These are phyloP conservation scores for Luehdorfia chinensis DNA, from an alignment of 1,140 invertebrate species.

Conservation along the genomic window DNA sequence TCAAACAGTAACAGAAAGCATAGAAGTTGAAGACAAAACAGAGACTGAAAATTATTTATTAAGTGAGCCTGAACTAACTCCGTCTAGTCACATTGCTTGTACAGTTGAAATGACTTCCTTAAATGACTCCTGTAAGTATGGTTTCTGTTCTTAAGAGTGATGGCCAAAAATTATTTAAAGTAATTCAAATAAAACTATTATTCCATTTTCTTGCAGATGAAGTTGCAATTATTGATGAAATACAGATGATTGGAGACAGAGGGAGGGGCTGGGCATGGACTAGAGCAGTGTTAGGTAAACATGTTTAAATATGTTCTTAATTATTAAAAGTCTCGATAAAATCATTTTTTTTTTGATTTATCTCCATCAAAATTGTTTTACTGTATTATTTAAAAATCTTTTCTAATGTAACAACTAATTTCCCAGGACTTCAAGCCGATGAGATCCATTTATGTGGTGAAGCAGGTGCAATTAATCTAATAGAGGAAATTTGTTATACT, in stretches of 20 bases:
- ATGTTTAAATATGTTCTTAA: slow-evolving; percentile 20
- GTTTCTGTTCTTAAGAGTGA: background rate
- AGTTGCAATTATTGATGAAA: slow-evolving; percentile 99
- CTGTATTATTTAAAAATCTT: no score
- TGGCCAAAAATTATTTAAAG: no score
- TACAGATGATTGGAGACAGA: slow-evolving; percentile 96
- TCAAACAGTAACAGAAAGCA: slow-evolving; percentile 37
- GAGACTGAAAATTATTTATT: slow-evolving; percentile 40
- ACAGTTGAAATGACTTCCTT: slow-evolving; percentile 98
- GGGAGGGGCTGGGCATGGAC: slow-evolving; percentile 99
- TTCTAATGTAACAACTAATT: no score
- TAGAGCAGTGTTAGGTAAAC: slow-evolving; percentile 90
- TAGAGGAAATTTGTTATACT: slow-evolving; percentile 87
- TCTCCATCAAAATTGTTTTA: no score
- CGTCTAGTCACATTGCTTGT: slow-evolving; percentile 92
- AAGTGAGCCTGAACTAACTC: slow-evolving; percentile 77
- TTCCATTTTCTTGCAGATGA: slow-evolving; percentile 83
- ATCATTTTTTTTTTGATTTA: no score
- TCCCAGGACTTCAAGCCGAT: slow-evolving; percentile 83
- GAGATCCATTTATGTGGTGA: slow-evolving; percentile 99
- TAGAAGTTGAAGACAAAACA: slow-evolving; percentile 31
- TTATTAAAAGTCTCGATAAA: background rate
- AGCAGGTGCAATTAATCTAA: slow-evolving; percentile 90
- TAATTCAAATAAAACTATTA: background rate
- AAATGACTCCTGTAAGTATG: slow-evolving; percentile 85